phyloP scores from a whole-genome alignment of 2,113 vertebrate species.

The Campylomormyrus numenius region DNA sequence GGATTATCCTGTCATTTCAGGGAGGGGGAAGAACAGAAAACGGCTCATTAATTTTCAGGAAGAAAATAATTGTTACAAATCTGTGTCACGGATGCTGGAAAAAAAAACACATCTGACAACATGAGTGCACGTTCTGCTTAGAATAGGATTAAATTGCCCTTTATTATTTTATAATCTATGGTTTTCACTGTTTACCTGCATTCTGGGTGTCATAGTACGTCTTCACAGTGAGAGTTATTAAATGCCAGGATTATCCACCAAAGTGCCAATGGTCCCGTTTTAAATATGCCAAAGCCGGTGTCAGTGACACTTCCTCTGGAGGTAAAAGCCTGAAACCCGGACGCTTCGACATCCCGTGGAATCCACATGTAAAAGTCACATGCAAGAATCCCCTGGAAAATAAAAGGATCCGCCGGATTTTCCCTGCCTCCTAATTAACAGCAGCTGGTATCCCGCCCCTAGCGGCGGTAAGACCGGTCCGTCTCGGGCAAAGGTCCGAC shows the following conservation, averaged over 20 bases:
- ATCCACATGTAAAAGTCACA: conserved; percentile 7
- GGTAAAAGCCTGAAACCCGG: neutral
- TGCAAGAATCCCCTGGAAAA: conserved; percentile 14
- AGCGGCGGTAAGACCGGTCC: conserved; percentile 33
- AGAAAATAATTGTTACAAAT: neutral
- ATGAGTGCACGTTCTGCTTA: neutral
- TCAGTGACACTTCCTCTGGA: neutral
- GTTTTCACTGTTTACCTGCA: neutral
- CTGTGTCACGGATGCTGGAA: neutral
- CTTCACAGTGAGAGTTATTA: neutral
- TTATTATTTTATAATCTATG: neutral
- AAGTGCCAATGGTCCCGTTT: neutral
- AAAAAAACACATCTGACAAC: neutral
- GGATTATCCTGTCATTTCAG: neutral
- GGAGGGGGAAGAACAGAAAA: neutral
- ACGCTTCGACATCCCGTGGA: conserved; percentile 8
- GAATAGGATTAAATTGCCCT: neutral
- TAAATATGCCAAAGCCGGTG: neutral
- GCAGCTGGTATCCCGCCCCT: conserved; percentile 43
- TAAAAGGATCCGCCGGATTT: conserved; percentile 26
- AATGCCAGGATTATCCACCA: neutral
- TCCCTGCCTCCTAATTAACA: conserved; percentile 44
- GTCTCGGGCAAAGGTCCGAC: conserved; percentile 30
- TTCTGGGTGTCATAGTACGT: neutral
- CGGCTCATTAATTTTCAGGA: neutral